Base-by-base conservation (phyloP, 2,113 vertebrate species). In the Siniperca knerii region DNA sequence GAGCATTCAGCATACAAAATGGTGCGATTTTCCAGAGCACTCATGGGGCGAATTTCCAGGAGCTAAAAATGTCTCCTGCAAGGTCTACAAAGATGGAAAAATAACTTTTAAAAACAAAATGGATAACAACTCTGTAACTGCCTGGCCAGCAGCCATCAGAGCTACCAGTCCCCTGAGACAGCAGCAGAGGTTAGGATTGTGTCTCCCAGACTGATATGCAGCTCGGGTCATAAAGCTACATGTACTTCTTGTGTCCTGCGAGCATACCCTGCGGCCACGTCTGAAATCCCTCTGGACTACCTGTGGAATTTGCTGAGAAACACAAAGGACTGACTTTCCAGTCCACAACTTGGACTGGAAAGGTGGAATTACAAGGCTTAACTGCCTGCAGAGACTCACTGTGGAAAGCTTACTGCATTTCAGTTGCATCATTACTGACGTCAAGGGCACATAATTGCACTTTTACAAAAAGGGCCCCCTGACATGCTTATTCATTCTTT, bases 291-390 rank as follows among this genome's bases (percentile, higher is more conserved):
- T 33, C 15, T 25, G 62, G 85, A 83, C 57, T 46, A 29, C 70
- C 62, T 81, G 72, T 61, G 57, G 62, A 83, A 80, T 82, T 33
- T 87, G 54, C 88, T 87, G 40, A 82, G 74, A 87, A 74, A 81
- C 52, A 85, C 64, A 50, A 8, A 64, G 61, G 79, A 80, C 29
- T 29, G 29, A 29, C 29, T 29, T 29, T 29, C 29, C 29, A 29
- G 52, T 54, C 78, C 55, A 69, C 9, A 46, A 37, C 18, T 9
- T 76, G 61, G 37, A 74, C 15, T 20, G 21, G 33, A 40, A 18
- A 68, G n/a, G 8, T 35, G 35, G 44, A 48, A 62, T 54, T 61
- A 40, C 7, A 29, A 57, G 64, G 54, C 48, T 73, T 46, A 66
- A 58, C 50, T 0, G 6, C 46, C 58, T 12, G 48, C 65, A 69